These are phyloP conservation scores for Perdix hodgsoniae DNA, from an alignment of 2,797 vertebrate genomes.

Conservation along the genomic window DNA sequence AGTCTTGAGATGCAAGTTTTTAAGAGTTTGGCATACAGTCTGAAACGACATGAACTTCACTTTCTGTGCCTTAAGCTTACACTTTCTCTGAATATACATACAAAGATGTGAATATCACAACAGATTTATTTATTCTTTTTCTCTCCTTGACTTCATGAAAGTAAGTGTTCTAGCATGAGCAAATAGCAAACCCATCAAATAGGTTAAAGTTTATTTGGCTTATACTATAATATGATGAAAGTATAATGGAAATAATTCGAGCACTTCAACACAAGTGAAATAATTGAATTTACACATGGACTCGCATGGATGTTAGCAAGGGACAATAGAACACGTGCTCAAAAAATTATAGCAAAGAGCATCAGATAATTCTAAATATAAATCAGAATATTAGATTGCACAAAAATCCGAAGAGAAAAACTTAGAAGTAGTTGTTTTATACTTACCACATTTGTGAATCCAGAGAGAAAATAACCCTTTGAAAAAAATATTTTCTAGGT, in stretches of 20 bases:
- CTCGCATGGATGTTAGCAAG: background rate
- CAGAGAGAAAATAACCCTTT: background rate
- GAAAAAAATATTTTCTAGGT: background rate
- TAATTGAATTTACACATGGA: background rate
- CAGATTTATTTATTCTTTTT: background rate
- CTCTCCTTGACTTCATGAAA: background rate
- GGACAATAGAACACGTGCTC: background rate
- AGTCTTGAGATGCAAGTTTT: background rate
- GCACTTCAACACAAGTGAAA: background rate
- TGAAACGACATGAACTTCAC: background rate
- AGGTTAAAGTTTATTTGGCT: background rate
- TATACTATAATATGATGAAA: background rate
- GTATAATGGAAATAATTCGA: background rate
- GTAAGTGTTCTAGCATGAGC: background rate
- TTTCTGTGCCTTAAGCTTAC: background rate
- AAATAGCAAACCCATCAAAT: background rate
- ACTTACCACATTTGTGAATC: background rate
- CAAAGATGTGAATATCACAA: background rate
- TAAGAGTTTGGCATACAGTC: background rate
- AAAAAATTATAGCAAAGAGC: background rate
- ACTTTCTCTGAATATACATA: background rate
- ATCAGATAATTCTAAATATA: background rate
- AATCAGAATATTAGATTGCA: background rate
- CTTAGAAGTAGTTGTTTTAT: background rate
- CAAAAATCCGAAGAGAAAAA: background rate